A percentile compares a stretch with the other conserved stretches of the same genome.
phyloP scores from a whole-genome alignment of 2,797 vertebrate species.

The Sparidentex hasta region DNA sequence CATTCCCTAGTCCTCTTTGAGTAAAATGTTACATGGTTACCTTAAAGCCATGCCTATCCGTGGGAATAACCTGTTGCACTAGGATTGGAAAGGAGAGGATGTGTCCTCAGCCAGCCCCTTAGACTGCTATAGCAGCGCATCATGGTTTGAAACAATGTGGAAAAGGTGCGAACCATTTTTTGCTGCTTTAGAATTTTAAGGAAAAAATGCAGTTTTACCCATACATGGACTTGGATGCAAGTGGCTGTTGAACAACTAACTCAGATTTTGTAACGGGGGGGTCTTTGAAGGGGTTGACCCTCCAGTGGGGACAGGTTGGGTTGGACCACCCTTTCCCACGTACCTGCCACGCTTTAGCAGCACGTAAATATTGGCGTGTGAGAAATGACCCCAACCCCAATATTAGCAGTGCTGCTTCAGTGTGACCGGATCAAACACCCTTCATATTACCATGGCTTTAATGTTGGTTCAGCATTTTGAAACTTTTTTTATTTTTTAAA shows the following conservation, averaged over 20 bases:
- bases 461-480: slow-evolving; percentile 45
- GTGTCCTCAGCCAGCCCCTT: slow-evolving; percentile 85
- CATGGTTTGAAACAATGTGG: slow-evolving; percentile 96
- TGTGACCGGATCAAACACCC: slow-evolving; percentile 88
- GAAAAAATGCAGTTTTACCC: slow-evolving; percentile 73
- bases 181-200: slow-evolving; percentile 99
- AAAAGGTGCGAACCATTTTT: slow-evolving; percentile 96
- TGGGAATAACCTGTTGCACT: slow-evolving; percentile 73
- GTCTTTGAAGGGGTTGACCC: slow-evolving; percentile 39
- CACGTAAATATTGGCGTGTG: slow-evolving; percentile 99
- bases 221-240: slow-evolving; percentile 41
- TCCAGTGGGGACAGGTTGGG: slow-evolving; percentile 64
- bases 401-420: slow-evolving; percentile 99
- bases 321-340: slow-evolving; percentile 62
- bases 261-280: slow-evolving; percentile 25
- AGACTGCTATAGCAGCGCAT: slow-evolving; percentile 99
- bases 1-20: slow-evolving; percentile 47
- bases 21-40: slow-evolving; percentile 50
- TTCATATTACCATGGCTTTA: slow-evolving; percentile 64
- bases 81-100: slow-evolving; percentile 52
- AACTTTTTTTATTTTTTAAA: neutral
- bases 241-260: slow-evolving; percentile 18
- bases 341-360: slow-evolving; percentile 98
- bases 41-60: slow-evolving; percentile 51
- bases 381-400: slow-evolving; percentile 92